These are phyloP conservation scores for Caradrina kadenii DNA, from an alignment of 2,888 invertebrate species.

Conservation along the genomic window DNA sequence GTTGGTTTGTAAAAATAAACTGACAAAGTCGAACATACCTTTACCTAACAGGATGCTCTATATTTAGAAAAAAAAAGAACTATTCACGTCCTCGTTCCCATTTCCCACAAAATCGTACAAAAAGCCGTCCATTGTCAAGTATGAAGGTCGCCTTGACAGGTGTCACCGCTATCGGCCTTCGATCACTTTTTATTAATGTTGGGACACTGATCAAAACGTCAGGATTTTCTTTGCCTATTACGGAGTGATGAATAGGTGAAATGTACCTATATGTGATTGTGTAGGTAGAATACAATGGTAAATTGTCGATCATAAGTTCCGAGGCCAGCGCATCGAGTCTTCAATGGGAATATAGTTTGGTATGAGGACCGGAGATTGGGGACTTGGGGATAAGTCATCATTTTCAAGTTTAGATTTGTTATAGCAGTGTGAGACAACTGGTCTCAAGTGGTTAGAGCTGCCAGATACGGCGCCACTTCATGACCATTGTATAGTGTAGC, in stretches of 20 bases:
- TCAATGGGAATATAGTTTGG: not conserved
- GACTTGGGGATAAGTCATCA: conserved; percentile 8
- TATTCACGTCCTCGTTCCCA: conserved; percentile 25
- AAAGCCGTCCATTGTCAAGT: conserved; percentile 51
- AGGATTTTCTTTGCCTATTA: conserved; percentile 57
- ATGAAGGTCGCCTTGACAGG: conserved; percentile 64
- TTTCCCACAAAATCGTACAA: conserved; percentile 27
- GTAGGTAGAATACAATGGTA: not conserved
- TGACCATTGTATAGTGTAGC: not conserved
- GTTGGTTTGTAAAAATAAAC: not conserved
- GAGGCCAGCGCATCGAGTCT: not conserved
- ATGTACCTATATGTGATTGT: conserved; percentile 1
- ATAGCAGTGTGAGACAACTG: not conserved
- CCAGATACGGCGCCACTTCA: not conserved
- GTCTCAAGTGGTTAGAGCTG: not conserved
- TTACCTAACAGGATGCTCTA: conserved; percentile 13
- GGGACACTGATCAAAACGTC: conserved; percentile 58
- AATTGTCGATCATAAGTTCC: conserved; percentile 1
- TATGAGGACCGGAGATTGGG: conserved; percentile 3
- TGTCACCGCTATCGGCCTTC: conserved; percentile 67
- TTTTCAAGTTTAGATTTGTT: conserved; percentile 36
- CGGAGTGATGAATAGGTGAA: conserved; percentile 56
- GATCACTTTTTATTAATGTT: conserved; percentile 71
- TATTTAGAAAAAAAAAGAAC: conserved; percentile 21
- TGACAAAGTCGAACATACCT: not conserved